Evolutionary conservation across 2,797 vertebrate genomes (phyloP).

Genomic region (Enteromius trimaculatus): DNA sequence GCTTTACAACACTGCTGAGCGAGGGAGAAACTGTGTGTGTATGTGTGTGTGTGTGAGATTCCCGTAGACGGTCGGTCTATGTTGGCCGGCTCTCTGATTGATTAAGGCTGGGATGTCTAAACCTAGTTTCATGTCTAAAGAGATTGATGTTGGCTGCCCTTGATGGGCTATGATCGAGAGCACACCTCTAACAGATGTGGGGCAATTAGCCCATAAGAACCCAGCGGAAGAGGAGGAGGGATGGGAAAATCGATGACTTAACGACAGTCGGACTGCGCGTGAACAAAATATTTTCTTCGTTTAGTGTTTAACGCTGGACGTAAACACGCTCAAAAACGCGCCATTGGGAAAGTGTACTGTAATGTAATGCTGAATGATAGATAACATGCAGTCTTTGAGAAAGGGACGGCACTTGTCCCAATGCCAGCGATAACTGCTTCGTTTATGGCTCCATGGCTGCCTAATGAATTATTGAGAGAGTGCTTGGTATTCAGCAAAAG

Average conservation of each 20-base stretch:
- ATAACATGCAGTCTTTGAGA: constrained; percentile 47
- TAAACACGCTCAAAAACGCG: constrained; percentile 10
- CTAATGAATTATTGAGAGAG: constrained; percentile 72
- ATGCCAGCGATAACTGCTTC: constrained; percentile 62
- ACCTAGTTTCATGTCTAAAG: constrained; percentile 53
- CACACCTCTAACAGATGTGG: constrained; percentile 52
- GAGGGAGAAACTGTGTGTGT: constrained; percentile 49
- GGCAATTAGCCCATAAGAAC: constrained; percentile 53
- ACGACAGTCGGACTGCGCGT: constrained; percentile 1
- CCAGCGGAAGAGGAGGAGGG: constrained; percentile 18
- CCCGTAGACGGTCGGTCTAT: constrained; percentile 44
- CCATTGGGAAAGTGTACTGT: constrained; percentile 19
- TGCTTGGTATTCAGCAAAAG: constrained; percentile 69
- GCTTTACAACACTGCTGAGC: constrained; percentile 53
- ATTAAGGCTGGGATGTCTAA: constrained; percentile 59
- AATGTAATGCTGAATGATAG: constrained; percentile 50
- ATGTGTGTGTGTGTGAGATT: constrained; percentile 24
- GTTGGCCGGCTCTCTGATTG: constrained; percentile 56
- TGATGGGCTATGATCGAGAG: constrained; percentile 54
- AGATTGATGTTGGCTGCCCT: constrained; percentile 58
- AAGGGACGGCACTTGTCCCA: constrained; percentile 45
- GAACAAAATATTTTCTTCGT: neutral
- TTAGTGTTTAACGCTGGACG: neutral
- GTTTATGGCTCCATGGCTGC: constrained; percentile 64
- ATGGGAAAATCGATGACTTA: constrained; percentile 35